Base-by-base conservation (phyloP, 2,113 vertebrate species). In the Danionella cerebrum region DNA sequence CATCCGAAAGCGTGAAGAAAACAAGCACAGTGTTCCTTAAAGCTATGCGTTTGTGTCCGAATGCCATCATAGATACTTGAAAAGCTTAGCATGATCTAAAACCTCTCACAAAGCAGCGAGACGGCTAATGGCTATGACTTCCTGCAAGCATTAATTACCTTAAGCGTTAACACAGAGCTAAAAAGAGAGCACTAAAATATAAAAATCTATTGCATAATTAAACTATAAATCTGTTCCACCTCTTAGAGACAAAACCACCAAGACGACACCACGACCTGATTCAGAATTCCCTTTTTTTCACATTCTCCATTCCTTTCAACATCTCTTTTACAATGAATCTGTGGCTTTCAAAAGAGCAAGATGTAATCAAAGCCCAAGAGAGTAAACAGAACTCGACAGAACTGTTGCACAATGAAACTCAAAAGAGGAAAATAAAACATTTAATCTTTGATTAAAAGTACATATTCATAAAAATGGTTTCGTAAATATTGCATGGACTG, bases 111-210 rank as follows among this genome's bases (percentile, higher is more conserved):
- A 73, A 70, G 44, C 38, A 64, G 55, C 55, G 67, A 48, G 65
- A 58, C 53, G 44, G 64, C 44, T 60, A 38, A 38, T 52, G 66
- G 31, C 35, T 42, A 35, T 29, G 35, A 45, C 24, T 47, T 18
- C 13, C 22, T 50, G 31, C 36, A 67, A 58, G 45, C 44, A 62
- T 73, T 10, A 71, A 33, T 35, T 52, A 57, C 25, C 41, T 41
- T 39, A 59, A 55, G 68, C 52, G 53, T 50, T 44, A 51, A 54
- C 19, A 35, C n/a, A 58, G 42, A 51, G 13, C 25, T 59, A 55
- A 58, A 87, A 84, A 86, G 79, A 83, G 81, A 67, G 62, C 82
- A 82, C 87, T 88, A 91, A 90, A 84, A 88, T 79, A 89, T 87
- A 85, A 71, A 77, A 77, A 53, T 66, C 36, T 36, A 73, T 76